phyloP scores from a whole-genome alignment of 2,797 vertebrate species.

The Chloroceryle amazona region DNA sequence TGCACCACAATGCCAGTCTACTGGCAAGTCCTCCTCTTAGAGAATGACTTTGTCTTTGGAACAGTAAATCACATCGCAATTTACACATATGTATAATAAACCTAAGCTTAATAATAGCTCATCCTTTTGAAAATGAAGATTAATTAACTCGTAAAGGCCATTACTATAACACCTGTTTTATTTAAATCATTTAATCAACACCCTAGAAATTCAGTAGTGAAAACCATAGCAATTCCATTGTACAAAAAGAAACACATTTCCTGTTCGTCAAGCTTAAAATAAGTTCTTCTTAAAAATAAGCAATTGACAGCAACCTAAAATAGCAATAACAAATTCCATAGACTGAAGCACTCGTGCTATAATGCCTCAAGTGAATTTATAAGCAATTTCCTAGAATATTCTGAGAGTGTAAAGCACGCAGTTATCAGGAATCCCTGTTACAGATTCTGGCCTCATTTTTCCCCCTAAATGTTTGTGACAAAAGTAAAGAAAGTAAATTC shows the following conservation, averaged over 20 bases:
- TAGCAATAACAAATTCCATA: slow-evolving; percentile 58
- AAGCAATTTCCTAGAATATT: slow-evolving; percentile 69
- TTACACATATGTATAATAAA: not conserved
- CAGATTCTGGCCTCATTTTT: slow-evolving; percentile 30
- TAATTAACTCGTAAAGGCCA: slow-evolving; percentile 50
- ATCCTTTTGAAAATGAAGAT: slow-evolving; percentile 64
- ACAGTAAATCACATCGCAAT: slow-evolving; percentile 4
- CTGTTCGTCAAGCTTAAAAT: slow-evolving; percentile 58
- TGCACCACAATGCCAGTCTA: not conserved
- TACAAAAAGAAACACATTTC: slow-evolving; percentile 52
- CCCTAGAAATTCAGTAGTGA: slow-evolving; percentile 57
- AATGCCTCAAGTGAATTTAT: slow-evolving; percentile 61
- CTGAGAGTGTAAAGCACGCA: slow-evolving; percentile 49
- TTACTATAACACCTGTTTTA: slow-evolving; percentile 67
- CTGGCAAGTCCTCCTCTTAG: not conserved
- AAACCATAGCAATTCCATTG: slow-evolving; percentile 35
- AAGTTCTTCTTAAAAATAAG: slow-evolving; percentile 69
- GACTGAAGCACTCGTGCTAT: slow-evolving; percentile 37
- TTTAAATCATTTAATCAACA: slow-evolving; percentile 67
- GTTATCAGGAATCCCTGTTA: slow-evolving; percentile 43
- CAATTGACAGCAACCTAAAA: slow-evolving; percentile 61
- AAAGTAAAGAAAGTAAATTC: slow-evolving; percentile 59
- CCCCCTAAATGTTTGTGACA: slow-evolving; percentile 33
- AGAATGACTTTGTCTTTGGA: not conserved
- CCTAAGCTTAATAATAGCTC: slow-evolving; percentile 8